Conservation (phyloP, 2,797 vertebrate species). For the Liasis olivaceus region DNA sequence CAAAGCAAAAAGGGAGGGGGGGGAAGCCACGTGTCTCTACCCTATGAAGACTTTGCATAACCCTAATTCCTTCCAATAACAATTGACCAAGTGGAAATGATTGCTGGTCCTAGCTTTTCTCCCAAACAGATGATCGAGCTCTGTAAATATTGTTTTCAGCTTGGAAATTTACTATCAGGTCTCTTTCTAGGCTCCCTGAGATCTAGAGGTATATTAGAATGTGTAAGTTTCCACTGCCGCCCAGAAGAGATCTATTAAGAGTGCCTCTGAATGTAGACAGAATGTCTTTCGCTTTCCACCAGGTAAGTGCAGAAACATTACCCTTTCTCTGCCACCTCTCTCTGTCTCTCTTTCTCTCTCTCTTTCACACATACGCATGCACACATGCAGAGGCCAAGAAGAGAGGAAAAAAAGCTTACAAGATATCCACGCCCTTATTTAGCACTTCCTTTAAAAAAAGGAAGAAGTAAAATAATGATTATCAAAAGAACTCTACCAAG, state of each 20-base stretch:
- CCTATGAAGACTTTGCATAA: background rate
- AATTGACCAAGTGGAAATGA: background rate
- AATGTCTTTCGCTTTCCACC: background rate
- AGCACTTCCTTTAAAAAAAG: background rate
- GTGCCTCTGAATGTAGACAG: background rate
- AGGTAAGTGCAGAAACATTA: background rate
- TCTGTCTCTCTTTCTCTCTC: background rate
- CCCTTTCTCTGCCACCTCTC: background rate
- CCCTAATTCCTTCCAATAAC: background rate
- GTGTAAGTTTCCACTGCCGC: background rate
- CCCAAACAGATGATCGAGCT: background rate
- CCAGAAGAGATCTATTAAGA: background rate
- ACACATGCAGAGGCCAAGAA: background rate
- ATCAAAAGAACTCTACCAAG: background rate
- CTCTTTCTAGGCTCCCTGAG: background rate
- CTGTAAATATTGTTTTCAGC: background rate
- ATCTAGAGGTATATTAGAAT: background rate
- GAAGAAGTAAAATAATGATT: background rate
- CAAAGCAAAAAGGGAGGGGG: no score
- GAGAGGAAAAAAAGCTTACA: background rate
- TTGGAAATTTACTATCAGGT: background rate
- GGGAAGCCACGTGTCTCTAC: no score
- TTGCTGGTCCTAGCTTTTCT: background rate
- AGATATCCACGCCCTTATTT: background rate
- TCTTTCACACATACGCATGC: background rate